phyloP scores from a whole-genome alignment of 2,888 invertebrate species.

The Carpatolechia fugitivella region DNA sequence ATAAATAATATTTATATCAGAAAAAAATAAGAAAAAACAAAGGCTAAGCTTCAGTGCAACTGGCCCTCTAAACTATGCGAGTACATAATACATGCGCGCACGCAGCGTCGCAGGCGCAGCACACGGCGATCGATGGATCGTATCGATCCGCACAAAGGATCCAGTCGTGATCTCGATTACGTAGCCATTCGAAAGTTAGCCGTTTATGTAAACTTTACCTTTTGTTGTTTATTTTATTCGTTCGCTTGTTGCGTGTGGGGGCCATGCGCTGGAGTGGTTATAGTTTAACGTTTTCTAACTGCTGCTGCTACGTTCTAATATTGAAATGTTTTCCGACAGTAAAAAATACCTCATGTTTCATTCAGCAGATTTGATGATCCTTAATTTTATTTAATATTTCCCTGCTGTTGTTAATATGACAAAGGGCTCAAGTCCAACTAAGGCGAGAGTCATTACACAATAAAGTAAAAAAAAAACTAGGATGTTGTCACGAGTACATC shows the following conservation, averaged over 20 bases:
- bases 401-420: no score
- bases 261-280: not conserved
- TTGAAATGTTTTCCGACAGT: no score
- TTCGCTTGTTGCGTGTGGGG: not conserved
- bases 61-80: slow-evolving; percentile 48
- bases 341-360: no score
- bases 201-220: slow-evolving; percentile 57
- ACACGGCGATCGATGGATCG: slow-evolving; percentile 65
- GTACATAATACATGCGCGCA: slow-evolving; percentile 72
- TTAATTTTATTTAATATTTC: no score
- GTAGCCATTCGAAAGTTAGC: slow-evolving; percentile 56
- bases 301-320: no score
- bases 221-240: slow-evolving; percentile 31
- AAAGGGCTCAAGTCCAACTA: no score
- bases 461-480: no score
- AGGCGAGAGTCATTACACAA: no score
- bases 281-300: no score
- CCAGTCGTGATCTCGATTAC: slow-evolving; percentile 74
- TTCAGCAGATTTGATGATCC: no score
- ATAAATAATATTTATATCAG: no score
- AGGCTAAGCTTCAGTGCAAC: slow-evolving; percentile 27
- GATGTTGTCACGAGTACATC: no score
- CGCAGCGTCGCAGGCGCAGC: slow-evolving; percentile 48
- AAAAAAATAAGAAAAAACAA: not conserved
- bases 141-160: slow-evolving; percentile 71